A percentile compares a stretch with the other conserved stretches of the same genome.
phyloP scores from a whole-genome alignment of 2,113 vertebrate species.

The Semnopithecus entellus region DNA sequence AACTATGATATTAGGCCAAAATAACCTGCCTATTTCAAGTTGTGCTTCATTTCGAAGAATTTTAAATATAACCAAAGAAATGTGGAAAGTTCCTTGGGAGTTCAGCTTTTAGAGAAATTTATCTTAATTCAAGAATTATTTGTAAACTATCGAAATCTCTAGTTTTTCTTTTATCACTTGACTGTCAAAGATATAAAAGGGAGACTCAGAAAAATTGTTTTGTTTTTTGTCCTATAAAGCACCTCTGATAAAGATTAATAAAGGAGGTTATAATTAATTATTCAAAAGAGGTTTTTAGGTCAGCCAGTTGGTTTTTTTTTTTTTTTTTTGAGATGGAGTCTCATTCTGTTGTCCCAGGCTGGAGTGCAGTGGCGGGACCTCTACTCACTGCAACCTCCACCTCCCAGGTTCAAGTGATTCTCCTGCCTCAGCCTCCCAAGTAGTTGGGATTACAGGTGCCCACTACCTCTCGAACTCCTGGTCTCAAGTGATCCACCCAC shows the following conservation, averaged over 20 bases:
- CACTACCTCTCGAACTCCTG: no score
- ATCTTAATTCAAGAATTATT: slow-evolving; percentile 21
- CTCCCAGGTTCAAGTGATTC: no score
- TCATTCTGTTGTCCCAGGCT: no score
- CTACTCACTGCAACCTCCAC: no score
- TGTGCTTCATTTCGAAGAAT: neutral
- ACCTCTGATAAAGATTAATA: neutral
- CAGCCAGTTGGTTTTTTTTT: no score
- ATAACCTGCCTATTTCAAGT: neutral
- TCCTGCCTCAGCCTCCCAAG: no score
- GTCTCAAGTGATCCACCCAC: no score
- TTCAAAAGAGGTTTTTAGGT: neutral
- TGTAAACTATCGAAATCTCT: slow-evolving; percentile 2
- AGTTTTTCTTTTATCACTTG: slow-evolving; percentile 35
- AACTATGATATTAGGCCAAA: neutral
- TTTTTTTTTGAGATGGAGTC: neutral
- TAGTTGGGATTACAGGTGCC: no score
- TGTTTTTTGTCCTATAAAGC: slow-evolving; percentile 13
- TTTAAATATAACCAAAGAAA: slow-evolving; percentile 15
- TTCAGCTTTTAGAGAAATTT: slow-evolving; percentile 41
- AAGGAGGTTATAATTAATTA: neutral
- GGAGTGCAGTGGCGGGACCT: no score
- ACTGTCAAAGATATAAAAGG: slow-evolving; percentile 12
- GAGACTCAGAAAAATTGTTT: neutral
- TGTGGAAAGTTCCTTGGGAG: slow-evolving; percentile 2